Evolutionary conservation across 2,113 vertebrate species (phyloP), one percentile per base, ranked within the genome.

Genomic region (Ameiurus melas): DNA sequence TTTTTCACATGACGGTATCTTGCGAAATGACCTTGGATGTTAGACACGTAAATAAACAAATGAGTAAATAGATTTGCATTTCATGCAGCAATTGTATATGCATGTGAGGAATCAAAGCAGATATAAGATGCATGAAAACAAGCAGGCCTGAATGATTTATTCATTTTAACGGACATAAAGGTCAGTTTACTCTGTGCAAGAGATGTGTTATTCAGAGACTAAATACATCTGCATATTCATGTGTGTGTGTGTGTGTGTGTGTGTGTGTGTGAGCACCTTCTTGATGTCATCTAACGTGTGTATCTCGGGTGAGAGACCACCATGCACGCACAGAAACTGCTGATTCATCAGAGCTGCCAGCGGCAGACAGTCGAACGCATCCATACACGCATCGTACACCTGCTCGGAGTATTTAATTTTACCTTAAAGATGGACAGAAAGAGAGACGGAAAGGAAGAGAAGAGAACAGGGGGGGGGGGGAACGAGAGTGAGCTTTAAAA

Each of bases 381-480:
- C 96, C 96, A 96, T 96, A 91, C 96, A 96, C 83, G 95, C 94
- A 36, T 96, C 96, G 20, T 96, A 96, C 90, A 96, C 96, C 94
- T 96, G 95, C 92, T 96, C 96, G 30, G 96, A 96, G 93, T 96
- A 96, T 92, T 96, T 96, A 91, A 96, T 96, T 95, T 96, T 96
- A 96, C 96, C 96, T 96, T 89, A 91, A 71, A 84, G 88, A 89
- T 3, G 20, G 20, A 43, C 19, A 33, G 80, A 27, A 83, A 80
- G 70, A 71, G 71, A 75, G 85, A 88, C 51, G 57, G 43, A 47
- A 47, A 9, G 47, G 66, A 47, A 90, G 80, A 86, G 83, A 86
- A 88, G 39, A 85, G 85, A 87, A 88, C 84, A 88, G 89, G 43
- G 6, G 89, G 43, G 6, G 6, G 0, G 5, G 90, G 90, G 86